Percentiles rank a stretch among this genome's conserved stretches.
These are phyloP conservation scores for Melierax canorus DNA, from an alignment of 2,113 vertebrate species.

Conservation along the genomic window DNA sequence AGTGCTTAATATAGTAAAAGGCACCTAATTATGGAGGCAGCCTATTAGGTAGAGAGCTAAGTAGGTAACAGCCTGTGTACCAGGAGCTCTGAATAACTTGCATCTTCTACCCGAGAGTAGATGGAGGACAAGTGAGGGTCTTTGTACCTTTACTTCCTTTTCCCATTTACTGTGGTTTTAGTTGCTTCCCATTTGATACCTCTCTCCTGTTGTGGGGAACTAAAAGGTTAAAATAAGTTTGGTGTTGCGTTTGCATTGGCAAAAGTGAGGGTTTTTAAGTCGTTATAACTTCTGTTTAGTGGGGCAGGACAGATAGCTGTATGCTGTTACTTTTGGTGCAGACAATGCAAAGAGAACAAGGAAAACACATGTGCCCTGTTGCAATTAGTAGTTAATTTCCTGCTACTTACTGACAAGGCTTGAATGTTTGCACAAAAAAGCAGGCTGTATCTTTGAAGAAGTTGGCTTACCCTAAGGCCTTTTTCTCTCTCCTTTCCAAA, in stretches of 20 bases:
- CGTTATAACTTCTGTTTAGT: not conserved
- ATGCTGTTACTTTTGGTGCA: not conserved
- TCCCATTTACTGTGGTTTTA: not conserved
- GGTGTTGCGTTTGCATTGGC: not conserved
- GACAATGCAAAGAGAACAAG: not conserved
- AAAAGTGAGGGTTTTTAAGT: not conserved
- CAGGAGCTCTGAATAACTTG: not conserved
- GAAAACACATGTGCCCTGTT: fast-evolving
- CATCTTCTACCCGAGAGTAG: not conserved
- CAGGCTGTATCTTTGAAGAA: not conserved
- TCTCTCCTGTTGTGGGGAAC: not conserved
- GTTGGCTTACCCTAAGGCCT: not conserved
- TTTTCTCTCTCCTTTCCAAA: not conserved
- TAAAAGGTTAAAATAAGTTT: not conserved
- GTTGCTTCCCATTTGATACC: not conserved
- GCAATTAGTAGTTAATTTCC: not conserved
- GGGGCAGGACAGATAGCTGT: not conserved
- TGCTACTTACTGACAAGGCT: not conserved
- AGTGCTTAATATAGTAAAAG: not conserved
- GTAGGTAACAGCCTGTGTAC: not conserved
- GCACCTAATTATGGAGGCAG: not conserved
- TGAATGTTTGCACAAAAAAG: not conserved
- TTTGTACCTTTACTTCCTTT: not conserved
- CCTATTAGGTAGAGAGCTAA: not conserved
- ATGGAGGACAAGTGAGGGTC: not conserved